Evolutionary conservation across 1,140 invertebrate species (phyloP).

Genomic region (Rhagoletis pomonella): DNA sequence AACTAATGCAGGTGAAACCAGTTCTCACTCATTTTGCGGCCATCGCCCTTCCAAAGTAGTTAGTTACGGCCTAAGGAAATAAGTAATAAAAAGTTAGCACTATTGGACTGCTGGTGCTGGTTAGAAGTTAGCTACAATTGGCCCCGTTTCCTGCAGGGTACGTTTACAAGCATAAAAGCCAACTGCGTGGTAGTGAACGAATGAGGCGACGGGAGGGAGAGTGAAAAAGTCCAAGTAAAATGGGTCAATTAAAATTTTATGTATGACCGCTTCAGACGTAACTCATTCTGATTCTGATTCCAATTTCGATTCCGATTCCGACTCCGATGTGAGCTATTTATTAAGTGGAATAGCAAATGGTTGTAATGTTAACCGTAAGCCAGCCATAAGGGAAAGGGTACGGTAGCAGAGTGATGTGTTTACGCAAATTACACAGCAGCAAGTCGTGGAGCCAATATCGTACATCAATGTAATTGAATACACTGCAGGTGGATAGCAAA

Average conservation of each 20-base stretch:
- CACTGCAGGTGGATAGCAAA: conserved; percentile 32
- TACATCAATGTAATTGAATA: conserved; percentile 36
- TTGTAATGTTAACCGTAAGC: background rate
- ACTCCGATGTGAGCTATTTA: conserved; percentile 31
- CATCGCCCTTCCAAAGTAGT: too few relatives aligned
- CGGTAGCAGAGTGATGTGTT: background rate
- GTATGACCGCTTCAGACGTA: conserved; percentile 63
- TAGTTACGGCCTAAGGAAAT: too few relatives aligned
- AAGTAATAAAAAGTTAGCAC: too few relatives aligned
- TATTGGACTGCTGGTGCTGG: too few relatives aligned
- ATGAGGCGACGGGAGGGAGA: background rate
- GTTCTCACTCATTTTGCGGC: too few relatives aligned
- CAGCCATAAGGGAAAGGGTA: background rate
- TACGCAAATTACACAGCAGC: background rate
- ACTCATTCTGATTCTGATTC: conserved; percentile 20
- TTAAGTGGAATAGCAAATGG: conserved; percentile 35
- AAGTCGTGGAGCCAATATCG: background rate
- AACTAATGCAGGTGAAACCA: too few relatives aligned
- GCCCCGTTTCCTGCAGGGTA: too few relatives aligned
- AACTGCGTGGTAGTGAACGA: background rate
- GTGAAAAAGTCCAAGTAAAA: conserved; percentile 54
- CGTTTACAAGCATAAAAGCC: background rate
- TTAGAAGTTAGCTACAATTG: too few relatives aligned
- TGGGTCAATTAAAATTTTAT: conserved; percentile 72
- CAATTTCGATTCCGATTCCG: background rate